Percentiles rank a stretch among this genome's conserved stretches.
phyloP scores from a whole-genome alignment of 2,888 invertebrate genomes.

The Chromoteleia sp. region DNA sequence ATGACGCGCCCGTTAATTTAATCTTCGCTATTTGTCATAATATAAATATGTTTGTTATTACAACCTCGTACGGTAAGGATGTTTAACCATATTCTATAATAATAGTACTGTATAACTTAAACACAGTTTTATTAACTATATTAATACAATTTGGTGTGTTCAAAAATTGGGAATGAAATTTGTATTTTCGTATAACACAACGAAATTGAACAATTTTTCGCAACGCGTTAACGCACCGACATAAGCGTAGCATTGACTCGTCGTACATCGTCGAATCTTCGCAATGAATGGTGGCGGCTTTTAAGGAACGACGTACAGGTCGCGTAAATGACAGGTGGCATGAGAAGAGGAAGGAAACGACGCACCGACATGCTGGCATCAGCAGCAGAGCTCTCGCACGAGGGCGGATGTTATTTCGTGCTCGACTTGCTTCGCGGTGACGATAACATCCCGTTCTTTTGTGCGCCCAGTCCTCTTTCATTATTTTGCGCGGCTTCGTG shows the following conservation, averaged over 20 bases:
- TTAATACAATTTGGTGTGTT: too few relatives aligned
- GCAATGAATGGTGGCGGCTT: constrained; percentile 27
- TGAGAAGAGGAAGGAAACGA: constrained; percentile 69
- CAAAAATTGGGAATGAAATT: too few relatives aligned
- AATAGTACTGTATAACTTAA: too few relatives aligned
- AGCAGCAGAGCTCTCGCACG: constrained; percentile 50
- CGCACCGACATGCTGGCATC: constrained; percentile 54
- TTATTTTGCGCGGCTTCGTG: constrained; percentile 79
- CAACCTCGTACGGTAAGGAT: too few relatives aligned
- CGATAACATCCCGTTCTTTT: constrained; percentile 78
- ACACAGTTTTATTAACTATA: too few relatives aligned
- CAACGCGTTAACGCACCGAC: constrained; percentile 3
- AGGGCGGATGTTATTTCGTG: constrained; percentile 84
- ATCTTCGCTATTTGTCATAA: too few relatives aligned
- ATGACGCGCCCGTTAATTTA: too few relatives aligned
- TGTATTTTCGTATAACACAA: too few relatives aligned
- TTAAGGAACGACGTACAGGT: constrained; percentile 17
- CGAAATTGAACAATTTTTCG: too few relatives aligned
- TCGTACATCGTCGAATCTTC: constrained; percentile 19
- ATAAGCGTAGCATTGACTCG: constrained; percentile 5
- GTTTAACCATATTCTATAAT: too few relatives aligned
- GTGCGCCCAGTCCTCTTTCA: constrained; percentile 76
- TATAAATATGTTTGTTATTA: too few relatives aligned
- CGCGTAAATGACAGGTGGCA: constrained; percentile 66
- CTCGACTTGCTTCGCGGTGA: constrained; percentile 81